Evolutionary conservation across 1,140 invertebrate genomes (phyloP).

Genomic region (Lepidurus arcticus): DNA sequence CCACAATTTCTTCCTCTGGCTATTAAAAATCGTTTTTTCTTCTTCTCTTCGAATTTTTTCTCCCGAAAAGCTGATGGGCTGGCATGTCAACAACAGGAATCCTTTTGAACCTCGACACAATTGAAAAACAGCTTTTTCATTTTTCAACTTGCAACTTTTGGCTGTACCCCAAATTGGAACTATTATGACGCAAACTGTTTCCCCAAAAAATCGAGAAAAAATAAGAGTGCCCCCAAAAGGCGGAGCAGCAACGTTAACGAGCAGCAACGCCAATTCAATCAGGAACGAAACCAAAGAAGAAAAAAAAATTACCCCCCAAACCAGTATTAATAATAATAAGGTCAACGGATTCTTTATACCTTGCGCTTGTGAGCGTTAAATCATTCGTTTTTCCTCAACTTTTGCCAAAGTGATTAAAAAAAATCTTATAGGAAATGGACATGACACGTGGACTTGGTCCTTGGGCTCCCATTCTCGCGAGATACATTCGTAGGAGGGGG

Average conservation of each 20-base stretch:
- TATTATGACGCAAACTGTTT: background rate
- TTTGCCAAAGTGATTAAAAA: background rate
- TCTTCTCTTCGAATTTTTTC: too few relatives aligned
- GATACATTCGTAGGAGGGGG: slow-evolving; percentile 9
- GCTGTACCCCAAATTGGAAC: background rate
- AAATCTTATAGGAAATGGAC: background rate
- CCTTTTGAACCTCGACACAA: background rate
- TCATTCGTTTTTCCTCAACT: too few relatives aligned
- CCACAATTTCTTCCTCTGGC: background rate
- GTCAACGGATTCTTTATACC: too few relatives aligned
- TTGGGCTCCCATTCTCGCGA: slow-evolving; percentile 1
- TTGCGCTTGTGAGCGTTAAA: too few relatives aligned
- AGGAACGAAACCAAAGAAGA: background rate
- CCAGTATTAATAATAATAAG: too few relatives aligned
- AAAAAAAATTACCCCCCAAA: too few relatives aligned
- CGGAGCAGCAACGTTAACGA: background rate
- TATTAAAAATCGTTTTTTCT: too few relatives aligned
- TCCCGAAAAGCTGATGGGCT: too few relatives aligned
- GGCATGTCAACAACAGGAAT: slow-evolving; percentile 6
- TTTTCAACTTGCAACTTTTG: background rate
- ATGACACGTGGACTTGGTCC: background rate
- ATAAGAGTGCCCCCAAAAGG: too few relatives aligned
- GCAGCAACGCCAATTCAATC: background rate
- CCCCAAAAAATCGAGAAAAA: too few relatives aligned
- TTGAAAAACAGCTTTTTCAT: background rate